phyloP scores from a whole-genome alignment of 2,113 vertebrate species.

The Actinemys pallida region DNA sequence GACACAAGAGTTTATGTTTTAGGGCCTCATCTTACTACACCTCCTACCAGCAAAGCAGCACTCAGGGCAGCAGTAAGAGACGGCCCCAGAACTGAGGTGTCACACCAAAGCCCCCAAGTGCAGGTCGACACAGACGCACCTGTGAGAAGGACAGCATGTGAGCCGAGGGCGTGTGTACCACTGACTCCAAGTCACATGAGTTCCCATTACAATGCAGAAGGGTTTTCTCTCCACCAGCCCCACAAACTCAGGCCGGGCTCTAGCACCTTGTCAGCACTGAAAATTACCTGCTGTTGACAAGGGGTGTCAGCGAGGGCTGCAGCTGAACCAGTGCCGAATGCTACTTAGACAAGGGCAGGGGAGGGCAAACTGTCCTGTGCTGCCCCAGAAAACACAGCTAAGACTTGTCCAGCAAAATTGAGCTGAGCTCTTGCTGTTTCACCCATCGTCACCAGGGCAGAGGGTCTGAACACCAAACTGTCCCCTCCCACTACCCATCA shows the following conservation, averaged over 20 bases:
- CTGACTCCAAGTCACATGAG: accelerated
- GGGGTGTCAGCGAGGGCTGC: neutral
- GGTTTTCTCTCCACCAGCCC: neutral
- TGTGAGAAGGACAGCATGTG: neutral
- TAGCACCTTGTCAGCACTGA: neutral
- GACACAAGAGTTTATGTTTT: too few relatives aligned
- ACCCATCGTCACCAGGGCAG: neutral
- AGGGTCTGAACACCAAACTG: neutral
- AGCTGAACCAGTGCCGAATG: accelerated
- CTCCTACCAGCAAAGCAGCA: neutral
- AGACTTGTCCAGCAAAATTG: accelerated
- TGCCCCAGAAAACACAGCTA: accelerated
- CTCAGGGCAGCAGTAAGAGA: neutral
- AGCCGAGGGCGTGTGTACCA: neutral
- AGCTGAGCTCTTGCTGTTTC: neutral
- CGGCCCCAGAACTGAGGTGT: neutral
- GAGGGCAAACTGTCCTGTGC: neutral
- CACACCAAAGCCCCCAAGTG: neutral
- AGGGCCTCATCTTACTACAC: too few relatives aligned
- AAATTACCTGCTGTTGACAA: accelerated
- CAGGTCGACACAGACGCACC: accelerated
- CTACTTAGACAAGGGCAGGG: neutral
- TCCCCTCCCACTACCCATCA: neutral
- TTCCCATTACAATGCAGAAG: neutral
- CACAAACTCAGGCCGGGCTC: neutral